Base-by-base conservation (phyloP, 2,113 vertebrate species). In the Phocoena sinus region DNA sequence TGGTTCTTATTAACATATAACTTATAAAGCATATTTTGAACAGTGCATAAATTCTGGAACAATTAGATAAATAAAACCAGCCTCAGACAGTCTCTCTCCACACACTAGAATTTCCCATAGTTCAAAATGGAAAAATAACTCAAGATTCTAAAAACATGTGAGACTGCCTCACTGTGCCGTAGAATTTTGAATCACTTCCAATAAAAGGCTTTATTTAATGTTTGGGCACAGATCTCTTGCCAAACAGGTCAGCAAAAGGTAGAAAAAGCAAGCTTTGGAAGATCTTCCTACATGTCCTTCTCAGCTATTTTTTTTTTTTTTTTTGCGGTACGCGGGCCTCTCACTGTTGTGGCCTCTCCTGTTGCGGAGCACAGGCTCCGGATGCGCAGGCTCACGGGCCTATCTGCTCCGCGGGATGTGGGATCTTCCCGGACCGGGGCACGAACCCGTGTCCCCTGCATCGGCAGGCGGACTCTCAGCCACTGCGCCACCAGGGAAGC, bases 1-100 rank as follows among this genome's bases (percentile, higher is more conserved):
- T 70, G 58, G 12, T 84, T 87, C 18, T 97, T 95, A 94, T 96
- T 97, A 98, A 68, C 38, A 93, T n/a, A 94, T 84, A 95, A 95
- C 58, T 86, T 74, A 65, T 70, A 95, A 95, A 86, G 36, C 7
- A 71, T 31, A 67, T 60, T 81, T 60, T 85, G 53, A 95, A 79
- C 11, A 67, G 20, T 77, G 50, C 33, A 38, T 1, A 8, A 96
- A 96, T 76, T 93, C 89, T 96, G 82, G 17, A 12, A 92, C 68
- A 82, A 88, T 67, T 21, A 91, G 28, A 21, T 28, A 71, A 95
- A 80, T 88, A 91, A 89, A 94, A 80, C 17, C 38, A 91, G 70
- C 4, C 23, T 90, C 44, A 18, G 47, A 79, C 65, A 87, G 15
- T 81, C 70, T 92, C 18, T 65, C 23, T 79, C 10, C 20, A 81